These are phyloP conservation scores for Sycophaga agraensis DNA, from an alignment of 1,140 invertebrate genomes.

Conservation along the genomic window DNA sequence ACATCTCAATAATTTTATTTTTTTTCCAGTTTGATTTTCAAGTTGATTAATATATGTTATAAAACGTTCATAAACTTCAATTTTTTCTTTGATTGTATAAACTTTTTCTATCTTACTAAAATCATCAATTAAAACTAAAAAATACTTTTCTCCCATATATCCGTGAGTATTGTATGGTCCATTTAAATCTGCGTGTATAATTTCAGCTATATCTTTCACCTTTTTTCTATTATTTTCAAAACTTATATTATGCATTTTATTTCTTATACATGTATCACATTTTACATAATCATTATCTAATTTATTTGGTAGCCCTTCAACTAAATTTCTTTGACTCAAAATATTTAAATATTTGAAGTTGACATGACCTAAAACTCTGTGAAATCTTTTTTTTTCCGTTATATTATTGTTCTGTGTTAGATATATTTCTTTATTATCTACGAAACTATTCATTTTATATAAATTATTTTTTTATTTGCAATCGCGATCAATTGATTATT, in stretches of 20 bases:
- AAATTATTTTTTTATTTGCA: conserved; percentile 8
- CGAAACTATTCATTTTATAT: conserved; percentile 11
- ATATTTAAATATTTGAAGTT: conserved; percentile 10
- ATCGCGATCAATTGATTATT: conserved; percentile 25
- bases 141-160: too few relatives aligned
- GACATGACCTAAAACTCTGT: conserved; percentile 7
- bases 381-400: background rate
- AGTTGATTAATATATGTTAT: too few relatives aligned
- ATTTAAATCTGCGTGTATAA: too few relatives aligned
- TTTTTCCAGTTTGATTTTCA: too few relatives aligned
- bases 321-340: conserved; percentile 1
- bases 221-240: conserved; percentile 7
- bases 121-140: too few relatives aligned
- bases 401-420: background rate
- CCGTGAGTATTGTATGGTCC: too few relatives aligned
- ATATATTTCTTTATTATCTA: background rate
- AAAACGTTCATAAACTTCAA: too few relatives aligned
- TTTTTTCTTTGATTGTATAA: too few relatives aligned
- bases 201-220: too few relatives aligned
- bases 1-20: too few relatives aligned
- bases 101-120: too few relatives aligned
- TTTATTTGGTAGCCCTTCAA: background rate
- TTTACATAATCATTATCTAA: conserved; percentile 8
- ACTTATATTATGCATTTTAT: conserved; percentile 1
- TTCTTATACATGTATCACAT: background rate